Percentiles rank a stretch among this genome's conserved stretches.
Evolutionary conservation across 2,888 invertebrate species (phyloP).

Genomic region (Pomacea canaliculata): DNA sequence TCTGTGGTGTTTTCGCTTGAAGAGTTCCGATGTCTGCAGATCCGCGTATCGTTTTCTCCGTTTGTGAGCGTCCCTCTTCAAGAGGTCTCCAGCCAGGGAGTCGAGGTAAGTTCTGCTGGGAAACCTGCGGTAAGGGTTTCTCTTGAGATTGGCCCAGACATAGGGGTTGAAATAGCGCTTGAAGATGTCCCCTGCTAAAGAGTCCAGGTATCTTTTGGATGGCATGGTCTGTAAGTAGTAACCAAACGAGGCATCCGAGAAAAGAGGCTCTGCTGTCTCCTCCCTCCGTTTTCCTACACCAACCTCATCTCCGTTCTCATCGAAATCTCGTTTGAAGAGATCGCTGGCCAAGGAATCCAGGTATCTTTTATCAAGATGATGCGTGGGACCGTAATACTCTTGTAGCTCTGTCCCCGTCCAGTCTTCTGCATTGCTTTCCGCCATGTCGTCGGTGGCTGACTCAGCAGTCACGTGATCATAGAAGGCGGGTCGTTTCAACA

Average conservation of each 20-base stretch:
- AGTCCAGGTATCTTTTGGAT: background rate
- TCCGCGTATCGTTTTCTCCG: background rate
- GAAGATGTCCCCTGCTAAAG: background rate
- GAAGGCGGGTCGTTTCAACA: background rate
- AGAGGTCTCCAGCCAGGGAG: constrained; percentile 18
- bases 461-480: background rate
- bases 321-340: background rate
- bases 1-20: background rate
- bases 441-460: background rate
- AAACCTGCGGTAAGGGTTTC: background rate
- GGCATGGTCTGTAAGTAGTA: background rate
- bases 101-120: constrained; percentile 4
- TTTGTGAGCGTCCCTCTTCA: constrained; percentile 8
- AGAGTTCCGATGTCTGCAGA: background rate
- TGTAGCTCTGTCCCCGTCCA: background rate
- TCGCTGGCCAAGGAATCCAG: background rate
- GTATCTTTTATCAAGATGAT: background rate
- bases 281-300: background rate
- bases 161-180: constrained; percentile 10
- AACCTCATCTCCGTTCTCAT: background rate
- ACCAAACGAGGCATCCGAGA: background rate
- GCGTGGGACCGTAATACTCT: background rate
- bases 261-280: too few relatives aligned
- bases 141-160: constrained; percentile 8
- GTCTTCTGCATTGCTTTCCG: background rate